These are phyloP conservation scores for Zaprionus ghesquierei DNA, from an alignment of 1,140 invertebrate genomes.

Conservation along the genomic window DNA sequence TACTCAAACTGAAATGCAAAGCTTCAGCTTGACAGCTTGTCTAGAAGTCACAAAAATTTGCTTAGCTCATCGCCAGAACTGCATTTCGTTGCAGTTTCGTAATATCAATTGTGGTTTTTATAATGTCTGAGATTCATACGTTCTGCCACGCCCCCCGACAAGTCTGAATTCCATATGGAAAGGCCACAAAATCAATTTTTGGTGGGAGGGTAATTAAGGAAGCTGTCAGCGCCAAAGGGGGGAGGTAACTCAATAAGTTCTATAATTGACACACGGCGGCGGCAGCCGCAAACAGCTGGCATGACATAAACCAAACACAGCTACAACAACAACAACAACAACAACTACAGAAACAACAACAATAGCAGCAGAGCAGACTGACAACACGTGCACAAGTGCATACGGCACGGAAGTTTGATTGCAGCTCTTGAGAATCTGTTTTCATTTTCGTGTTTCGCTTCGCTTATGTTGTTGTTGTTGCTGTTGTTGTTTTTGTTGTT, in stretches of 20 bases:
- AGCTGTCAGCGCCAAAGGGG: conserved; percentile 1
- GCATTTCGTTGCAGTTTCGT: neutral
- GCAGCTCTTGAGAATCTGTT: conserved; percentile 53
- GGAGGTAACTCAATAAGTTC: conserved; percentile 18
- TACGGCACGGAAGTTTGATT: conserved; percentile 36
- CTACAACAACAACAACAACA: neutral
- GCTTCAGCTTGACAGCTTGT: neutral
- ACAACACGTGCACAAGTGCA: conserved; percentile 67
- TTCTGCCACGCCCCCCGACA: conserved; percentile 16
- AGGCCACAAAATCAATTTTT: conserved; percentile 20
- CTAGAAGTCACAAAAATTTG: neutral
- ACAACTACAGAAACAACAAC: neutral
- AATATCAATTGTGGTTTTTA: neutral
- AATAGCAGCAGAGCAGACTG: conserved; percentile 10
- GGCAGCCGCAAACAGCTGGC: no score
- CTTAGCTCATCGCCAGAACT: neutral
- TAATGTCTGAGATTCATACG: conserved; percentile 1
- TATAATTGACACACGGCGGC: conserved; percentile 40
- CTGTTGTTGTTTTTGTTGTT: conserved; percentile 23
- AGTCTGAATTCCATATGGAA: neutral
- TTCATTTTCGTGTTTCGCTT: conserved; percentile 23
- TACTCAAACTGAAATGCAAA: neutral
- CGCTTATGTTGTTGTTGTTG: conserved; percentile 3
- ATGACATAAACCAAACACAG: no score
- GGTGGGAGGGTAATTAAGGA: conserved; percentile 34